Base-by-base conservation (phyloP, 2,113 vertebrate species). In the Lasiurus borealis region DNA sequence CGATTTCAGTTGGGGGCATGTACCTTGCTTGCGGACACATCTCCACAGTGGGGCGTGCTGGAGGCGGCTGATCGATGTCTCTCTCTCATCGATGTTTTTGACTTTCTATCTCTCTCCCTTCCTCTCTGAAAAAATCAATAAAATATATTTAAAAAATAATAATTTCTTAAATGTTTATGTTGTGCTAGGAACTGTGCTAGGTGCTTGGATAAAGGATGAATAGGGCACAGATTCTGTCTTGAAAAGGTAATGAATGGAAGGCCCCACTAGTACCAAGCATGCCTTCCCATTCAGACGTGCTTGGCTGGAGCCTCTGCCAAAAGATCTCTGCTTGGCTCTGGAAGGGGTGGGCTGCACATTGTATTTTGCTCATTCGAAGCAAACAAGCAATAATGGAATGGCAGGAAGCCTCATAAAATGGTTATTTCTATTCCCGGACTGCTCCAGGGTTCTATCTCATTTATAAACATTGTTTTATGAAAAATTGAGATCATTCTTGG, bases 401-500 rank as follows among this genome's bases (percentile, higher is more conserved):
- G 98, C 97, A 98, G 96, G 88, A 95, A 98, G 96, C 96, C 97
- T 98, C 98, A 96, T 98, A 98, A 98, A 98, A 97, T 71, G 68
- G 97, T 97, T 98, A 97, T 97, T 98, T 97, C 97, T 98, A 97
- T 98, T 98, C 97, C 98, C 95, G 94, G 78, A 31, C 94, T 92
- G 92, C 97, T 98, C 97, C 59, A 88, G 98, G 96, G 95, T 98
- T 97, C 98, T 97, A 98, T 97, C 93, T 98, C 96, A 97, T 98
- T 98, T 98, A 98, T 97, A 98, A 98, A 98, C 95, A 98, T 97
- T 98, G 97, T 97, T 98, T 98, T 98, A 98, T 98, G 97, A 98
- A 98, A 97, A 98, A 98, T 98, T 98, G 98, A 98, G 98, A 97
- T 98, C 98, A 98, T 98, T 98, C 98, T 98, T 98, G 98, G 98